A percentile compares a stretch with the other conserved stretches of the same genome.
Evolutionary conservation across 2,888 invertebrate species (phyloP).

Genomic region (Macaria liturata): DNA sequence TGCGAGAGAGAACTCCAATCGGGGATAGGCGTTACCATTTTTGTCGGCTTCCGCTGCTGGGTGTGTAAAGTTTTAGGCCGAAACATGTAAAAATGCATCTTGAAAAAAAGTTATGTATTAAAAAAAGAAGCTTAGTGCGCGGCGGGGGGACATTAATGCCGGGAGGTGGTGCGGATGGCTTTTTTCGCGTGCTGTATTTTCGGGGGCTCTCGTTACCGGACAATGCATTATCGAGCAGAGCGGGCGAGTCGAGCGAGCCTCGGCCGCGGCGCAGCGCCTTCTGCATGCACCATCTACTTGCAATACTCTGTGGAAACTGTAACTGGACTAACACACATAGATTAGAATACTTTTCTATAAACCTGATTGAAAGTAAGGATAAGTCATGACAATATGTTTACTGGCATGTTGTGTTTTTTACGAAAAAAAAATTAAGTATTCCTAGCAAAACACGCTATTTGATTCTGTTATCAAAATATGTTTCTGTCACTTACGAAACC

Average conservation of each 20-base stretch:
- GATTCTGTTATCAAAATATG: no score
- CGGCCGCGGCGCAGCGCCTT: slow-evolving; percentile 67
- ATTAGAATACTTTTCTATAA: no score
- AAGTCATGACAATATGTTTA: no score
- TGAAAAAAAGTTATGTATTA: slow-evolving; percentile 84
- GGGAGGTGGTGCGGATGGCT: slow-evolving; percentile 77
- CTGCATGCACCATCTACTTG: slow-evolving; percentile 37
- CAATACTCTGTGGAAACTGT: neutral
- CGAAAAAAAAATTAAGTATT: no score
- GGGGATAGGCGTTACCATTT: slow-evolving; percentile 73
- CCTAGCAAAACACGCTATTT: no score
- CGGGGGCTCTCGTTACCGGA: slow-evolving; percentile 77
- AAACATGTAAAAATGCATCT: slow-evolving; percentile 84
- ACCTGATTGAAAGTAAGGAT: no score
- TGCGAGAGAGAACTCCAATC: slow-evolving; percentile 69
- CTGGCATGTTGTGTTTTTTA: no score
- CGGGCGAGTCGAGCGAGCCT: slow-evolving; percentile 62
- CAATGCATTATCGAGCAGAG: slow-evolving; percentile 77
- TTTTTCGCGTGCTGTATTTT: slow-evolving; percentile 82
- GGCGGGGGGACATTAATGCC: slow-evolving; percentile 79
- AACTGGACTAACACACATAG: neutral
- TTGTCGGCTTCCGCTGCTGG: slow-evolving; percentile 69
- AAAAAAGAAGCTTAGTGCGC: slow-evolving; percentile 83
- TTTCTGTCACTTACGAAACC: no score
- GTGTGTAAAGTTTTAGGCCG: slow-evolving; percentile 84